Evolutionary conservation across 1,140 invertebrate genomes (phyloP).

Genomic region (Pteromalus puparum): DNA sequence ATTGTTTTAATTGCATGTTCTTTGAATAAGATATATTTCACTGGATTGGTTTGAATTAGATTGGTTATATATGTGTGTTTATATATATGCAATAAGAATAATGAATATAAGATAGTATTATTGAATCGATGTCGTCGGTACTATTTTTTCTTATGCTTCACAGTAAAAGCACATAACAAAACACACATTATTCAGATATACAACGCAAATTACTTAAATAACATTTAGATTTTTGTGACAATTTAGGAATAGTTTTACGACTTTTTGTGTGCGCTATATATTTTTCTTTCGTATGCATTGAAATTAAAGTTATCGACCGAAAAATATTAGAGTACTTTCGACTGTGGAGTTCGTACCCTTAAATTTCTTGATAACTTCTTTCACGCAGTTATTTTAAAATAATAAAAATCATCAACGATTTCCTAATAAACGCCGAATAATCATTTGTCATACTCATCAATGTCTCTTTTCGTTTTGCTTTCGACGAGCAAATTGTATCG

Average conservation of each 20-base stretch:
- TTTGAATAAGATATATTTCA: slow-evolving; percentile 49
- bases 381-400: not conserved
- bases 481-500: not conserved
- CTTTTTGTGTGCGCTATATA: not conserved
- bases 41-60: slow-evolving; percentile 41
- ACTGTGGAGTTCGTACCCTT: not conserved
- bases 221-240: not conserved
- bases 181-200: slow-evolving; percentile 15
- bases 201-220: slow-evolving; percentile 11
- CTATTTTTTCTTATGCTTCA: slow-evolving; percentile 26
- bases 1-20: slow-evolving; percentile 33
- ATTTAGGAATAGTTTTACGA: not conserved
- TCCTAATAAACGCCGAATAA: not conserved
- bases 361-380: not conserved
- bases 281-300: not conserved
- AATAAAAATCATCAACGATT: not conserved
- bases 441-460: not conserved
- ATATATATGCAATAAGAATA: slow-evolving; percentile 49
- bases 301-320: not conserved
- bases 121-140: slow-evolving; percentile 43
- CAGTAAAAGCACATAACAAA: slow-evolving; percentile 16
- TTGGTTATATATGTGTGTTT: slow-evolving; percentile 42
- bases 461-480: not conserved
- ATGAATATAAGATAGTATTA: slow-evolving; percentile 52
- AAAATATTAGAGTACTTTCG: not conserved